Base-by-base conservation (phyloP, 2,113 vertebrate species). In the Entelurus aequoreus region DNA sequence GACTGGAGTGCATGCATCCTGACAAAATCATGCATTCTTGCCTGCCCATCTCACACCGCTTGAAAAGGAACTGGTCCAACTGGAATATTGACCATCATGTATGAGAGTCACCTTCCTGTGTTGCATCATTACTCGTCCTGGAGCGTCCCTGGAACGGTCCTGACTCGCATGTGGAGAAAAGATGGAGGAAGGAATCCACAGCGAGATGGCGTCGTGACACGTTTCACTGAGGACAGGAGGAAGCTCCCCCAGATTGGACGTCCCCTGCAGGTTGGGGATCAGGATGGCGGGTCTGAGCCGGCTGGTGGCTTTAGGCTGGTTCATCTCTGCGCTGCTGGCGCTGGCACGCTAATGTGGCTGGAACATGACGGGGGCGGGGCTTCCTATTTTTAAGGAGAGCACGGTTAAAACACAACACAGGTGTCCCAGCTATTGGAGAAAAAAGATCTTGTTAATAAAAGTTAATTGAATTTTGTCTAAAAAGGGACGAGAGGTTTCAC, bases 261-360 rank as follows among this genome's bases (percentile, higher is more conserved):
- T 46, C 42, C 12, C 10, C 42, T 46, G 7, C 19, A 6, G 5
- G 12, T n/a, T 46, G 50, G 58, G 38, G 61, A 8, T 56, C 76
- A 61, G 63, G 79, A 16, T 49, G 37, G 40, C 42, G 51, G 78
- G 70, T 46, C 40, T 48, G 65, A 76, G 54, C 54, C 53, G 81
- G 84, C 65, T 79, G 75, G 68, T 75, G 68, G 74, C 36, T 64
- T 38, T 37, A 60, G 64, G 84, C 72, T 71, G 84, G 78, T 75
- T 78, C 74, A 66, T 74, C 77, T 81, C 76, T 14, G 28, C 28
- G 28, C 28, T 28, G 28, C 28, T 28, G 28, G 28, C 28, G 28
- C 28, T 3, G 73, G 65, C 59, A 61, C 19, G 74, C 67, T 80
- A 79, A 82, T 79, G 79, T 56, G 81, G 85, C 78, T 84, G 86